phyloP scores from a whole-genome alignment of 2,113 vertebrate species.

The Sylvia atricapilla region DNA sequence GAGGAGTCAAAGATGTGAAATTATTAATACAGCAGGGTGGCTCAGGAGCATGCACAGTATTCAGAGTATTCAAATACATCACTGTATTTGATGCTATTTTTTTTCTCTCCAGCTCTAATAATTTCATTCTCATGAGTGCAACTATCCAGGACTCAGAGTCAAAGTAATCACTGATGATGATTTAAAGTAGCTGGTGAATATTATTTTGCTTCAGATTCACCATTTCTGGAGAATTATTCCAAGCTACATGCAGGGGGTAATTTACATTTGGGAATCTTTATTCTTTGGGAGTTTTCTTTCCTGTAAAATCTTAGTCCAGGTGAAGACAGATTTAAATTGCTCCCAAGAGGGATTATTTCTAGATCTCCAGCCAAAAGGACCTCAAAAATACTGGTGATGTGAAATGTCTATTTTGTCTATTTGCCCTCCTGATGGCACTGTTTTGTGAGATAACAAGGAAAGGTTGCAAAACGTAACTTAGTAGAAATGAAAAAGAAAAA shows the following conservation, averaged over 20 bases:
- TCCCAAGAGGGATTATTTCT: not conserved
- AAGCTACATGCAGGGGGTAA: not conserved
- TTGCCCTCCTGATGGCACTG: not conserved
- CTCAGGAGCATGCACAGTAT: not conserved
- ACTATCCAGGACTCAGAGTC: not conserved
- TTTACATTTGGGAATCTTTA: not conserved
- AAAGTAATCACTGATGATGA: not conserved
- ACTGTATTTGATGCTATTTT: not conserved
- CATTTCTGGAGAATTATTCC: not conserved
- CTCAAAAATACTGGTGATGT: not conserved
- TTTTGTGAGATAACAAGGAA: not conserved
- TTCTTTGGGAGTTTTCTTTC: not conserved
- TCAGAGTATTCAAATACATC: not conserved
- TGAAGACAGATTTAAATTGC: not conserved
- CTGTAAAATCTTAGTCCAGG: not conserved
- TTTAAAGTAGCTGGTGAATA: not conserved
- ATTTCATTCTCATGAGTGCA: not conserved
- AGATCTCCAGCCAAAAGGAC: not conserved
- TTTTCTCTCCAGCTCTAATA: not conserved
- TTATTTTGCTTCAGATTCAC: not conserved
- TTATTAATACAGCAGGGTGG: not conserved
- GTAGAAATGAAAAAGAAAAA: not conserved
- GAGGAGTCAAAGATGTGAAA: not conserved
- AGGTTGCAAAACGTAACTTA: not conserved
- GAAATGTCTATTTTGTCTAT: not conserved